Evolutionary conservation across 2,888 invertebrate species (phyloP), one percentile per base, ranked within the genome.

Genomic region (Stenodema calcarata): DNA sequence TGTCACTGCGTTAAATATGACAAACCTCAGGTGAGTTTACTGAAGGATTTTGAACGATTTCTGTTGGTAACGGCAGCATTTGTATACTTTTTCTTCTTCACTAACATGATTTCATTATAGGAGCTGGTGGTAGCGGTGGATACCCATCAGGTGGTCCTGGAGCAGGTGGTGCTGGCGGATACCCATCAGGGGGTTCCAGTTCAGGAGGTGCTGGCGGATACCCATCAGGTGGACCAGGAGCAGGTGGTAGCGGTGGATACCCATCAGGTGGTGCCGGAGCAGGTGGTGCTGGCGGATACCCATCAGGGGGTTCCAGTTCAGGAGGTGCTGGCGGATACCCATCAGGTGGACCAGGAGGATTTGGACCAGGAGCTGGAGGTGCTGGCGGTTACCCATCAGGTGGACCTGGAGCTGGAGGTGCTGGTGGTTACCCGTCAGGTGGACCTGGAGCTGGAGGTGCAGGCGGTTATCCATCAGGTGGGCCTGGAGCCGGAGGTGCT

Each of bases 261-360:
- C 80, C 80, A 47, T 83, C 83, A 0, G 73, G 83, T 3, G 73
- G 83, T 3, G 42, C 70, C 11, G 83, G 83, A 30, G 75, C 47
- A 76, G 44, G 47, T 14, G 85, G 85, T 75, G 30, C 81, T 30
- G 81, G 81, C 6, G 62, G 84, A n/a, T 84, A 75, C 73, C 73
- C 73, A 44, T 76, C 85, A n/a, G 85, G 85, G 28, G 75, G 85
- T 7, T 44, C 62, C 14, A 27, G 44, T 44, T 12, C 54, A 23
- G 84, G 42, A 69, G 85, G 85, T 28, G 70, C 69, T 16, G 83
- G 83, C 14, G 85, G 85, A 50, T 85, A 85, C 75, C 85, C 85
- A 4, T 85, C 85, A 28, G 85, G 85, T 1, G 85, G 85, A 27
- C 85, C 85, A 35, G n/a, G n/a, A n/a, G n/a, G n/a, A n/a, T n/a